These are phyloP conservation scores for Epizoanthus fatuus DNA, from an alignment of 92 coral and sea anemone genomes.

Conservation along the genomic window DNA sequence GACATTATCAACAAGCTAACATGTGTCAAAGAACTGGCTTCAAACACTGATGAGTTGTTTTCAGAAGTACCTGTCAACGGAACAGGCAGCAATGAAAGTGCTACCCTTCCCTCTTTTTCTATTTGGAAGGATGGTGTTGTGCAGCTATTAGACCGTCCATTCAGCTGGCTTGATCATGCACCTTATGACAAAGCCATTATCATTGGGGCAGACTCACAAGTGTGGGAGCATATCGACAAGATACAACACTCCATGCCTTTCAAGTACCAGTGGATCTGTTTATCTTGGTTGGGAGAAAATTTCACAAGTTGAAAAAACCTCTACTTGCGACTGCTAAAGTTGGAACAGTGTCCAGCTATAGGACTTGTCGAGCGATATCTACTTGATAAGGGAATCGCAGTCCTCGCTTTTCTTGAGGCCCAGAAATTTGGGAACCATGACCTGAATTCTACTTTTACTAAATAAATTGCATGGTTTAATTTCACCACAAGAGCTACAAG, in stretches of 20 bases:
- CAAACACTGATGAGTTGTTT: background rate
- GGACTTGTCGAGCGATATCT: conserved; percentile 25
- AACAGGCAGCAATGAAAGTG: too few relatives aligned
- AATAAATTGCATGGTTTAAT: conserved; percentile 39
- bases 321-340: too few relatives aligned
- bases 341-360: conserved; percentile 4
- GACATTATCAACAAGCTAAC: background rate
- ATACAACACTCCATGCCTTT: conserved; percentile 34
- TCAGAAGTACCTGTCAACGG: background rate
- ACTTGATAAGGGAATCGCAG: conserved; percentile 30
- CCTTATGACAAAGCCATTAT: conserved; percentile 37
- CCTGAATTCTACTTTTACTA: conserved; percentile 20
- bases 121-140: background rate
- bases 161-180: conserved; percentile 43
- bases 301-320: conserved; percentile 53
- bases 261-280: conserved; percentile 51
- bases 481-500: conserved; percentile 43
- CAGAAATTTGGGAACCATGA: conserved; percentile 44
- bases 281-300: conserved; percentile 54
- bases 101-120: too few relatives aligned
- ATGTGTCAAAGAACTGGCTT: background rate
- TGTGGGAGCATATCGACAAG: conserved; percentile 37
- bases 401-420: conserved; percentile 19
- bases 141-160: conserved; percentile 37
- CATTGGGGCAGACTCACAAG: too few relatives aligned